Evolutionary conservation across 1,140 invertebrate species (phyloP).

Genomic region (Lepidurus arcticus): DNA sequence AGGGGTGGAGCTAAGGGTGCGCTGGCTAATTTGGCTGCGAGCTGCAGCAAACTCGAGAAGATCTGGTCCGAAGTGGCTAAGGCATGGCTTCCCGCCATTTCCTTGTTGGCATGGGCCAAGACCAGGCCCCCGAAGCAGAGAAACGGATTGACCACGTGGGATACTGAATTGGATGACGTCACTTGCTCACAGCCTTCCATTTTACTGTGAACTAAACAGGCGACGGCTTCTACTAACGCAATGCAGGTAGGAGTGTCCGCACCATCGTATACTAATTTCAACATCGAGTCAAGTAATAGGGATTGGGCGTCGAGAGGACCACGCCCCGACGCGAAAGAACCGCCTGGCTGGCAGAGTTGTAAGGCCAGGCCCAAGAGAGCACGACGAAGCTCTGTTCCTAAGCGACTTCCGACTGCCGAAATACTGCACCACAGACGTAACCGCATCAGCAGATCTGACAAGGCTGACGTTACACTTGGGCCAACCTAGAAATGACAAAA

Average conservation of each 20-base stretch:
- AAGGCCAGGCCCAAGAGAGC: conserved; percentile 63
- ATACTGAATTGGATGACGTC: background rate
- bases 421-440: conserved; percentile 64
- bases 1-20: background rate
- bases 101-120: background rate
- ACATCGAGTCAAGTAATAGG: conserved; percentile 60
- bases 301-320: conserved; percentile 79
- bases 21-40: background rate
- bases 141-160: background rate
- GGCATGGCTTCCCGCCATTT: background rate
- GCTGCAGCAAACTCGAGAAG: background rate
- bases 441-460: conserved; percentile 65
- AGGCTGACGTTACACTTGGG: conserved; percentile 65
- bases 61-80: background rate
- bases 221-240: background rate
- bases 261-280: conserved; percentile 46
- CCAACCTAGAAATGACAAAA: conserved; percentile 56
- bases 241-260: background rate
- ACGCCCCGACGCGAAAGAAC: conserved; percentile 60
- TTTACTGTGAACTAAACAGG: background rate
- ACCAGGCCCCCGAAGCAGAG: background rate
- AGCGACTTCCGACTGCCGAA: conserved; percentile 50
- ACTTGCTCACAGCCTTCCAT: background rate
- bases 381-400: conserved; percentile 60
- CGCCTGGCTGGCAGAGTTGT: conserved; percentile 58